A percentile compares a stretch with the other conserved stretches of the same genome.
Evolutionary conservation across 1,140 invertebrate genomes (phyloP).

Genomic region (Aphelinus certus): DNA sequence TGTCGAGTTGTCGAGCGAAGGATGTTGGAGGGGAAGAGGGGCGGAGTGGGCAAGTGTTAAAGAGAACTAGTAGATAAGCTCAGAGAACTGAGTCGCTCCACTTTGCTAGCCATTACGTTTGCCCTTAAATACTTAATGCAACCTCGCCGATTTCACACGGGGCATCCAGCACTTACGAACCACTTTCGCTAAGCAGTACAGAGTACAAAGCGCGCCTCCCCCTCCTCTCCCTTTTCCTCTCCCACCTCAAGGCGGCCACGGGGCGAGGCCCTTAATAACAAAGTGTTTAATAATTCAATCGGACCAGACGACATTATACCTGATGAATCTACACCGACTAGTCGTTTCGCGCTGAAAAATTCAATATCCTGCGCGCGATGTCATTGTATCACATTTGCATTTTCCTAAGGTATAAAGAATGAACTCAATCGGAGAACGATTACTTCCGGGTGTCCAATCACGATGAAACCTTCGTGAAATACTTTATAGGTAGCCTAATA

Average conservation of each 20-base stretch:
- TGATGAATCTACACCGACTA: neutral
- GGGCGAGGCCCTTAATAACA: neutral
- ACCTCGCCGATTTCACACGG: slow-evolving; percentile 12
- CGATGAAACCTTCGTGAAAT: neutral
- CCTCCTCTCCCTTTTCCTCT: too few relatives aligned
- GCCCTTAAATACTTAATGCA: slow-evolving; percentile 29
- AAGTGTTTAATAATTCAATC: slow-evolving; percentile 16
- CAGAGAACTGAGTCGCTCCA: slow-evolving; percentile 5
- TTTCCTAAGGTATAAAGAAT: neutral
- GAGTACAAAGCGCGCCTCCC: neutral
- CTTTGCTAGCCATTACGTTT: slow-evolving; percentile 21
- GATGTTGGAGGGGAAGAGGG: neutral
- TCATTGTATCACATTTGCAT: neutral
- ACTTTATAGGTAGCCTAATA: neutral
- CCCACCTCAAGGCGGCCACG: neutral
- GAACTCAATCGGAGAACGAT: neutral
- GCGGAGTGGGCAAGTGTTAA: neutral
- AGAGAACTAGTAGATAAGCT: slow-evolving; percentile 10
- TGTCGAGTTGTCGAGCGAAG: too few relatives aligned
- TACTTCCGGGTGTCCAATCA: neutral
- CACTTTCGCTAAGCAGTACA: slow-evolving; percentile 19
- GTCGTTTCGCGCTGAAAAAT: neutral
- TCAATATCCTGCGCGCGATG: neutral
- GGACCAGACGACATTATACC: neutral
- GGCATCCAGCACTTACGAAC: slow-evolving; percentile 23